A percentile compares a stretch with the other conserved stretches of the same genome.
phyloP scores from a whole-genome alignment of 2,113 vertebrate species.

The Geothlypis trichas region DNA sequence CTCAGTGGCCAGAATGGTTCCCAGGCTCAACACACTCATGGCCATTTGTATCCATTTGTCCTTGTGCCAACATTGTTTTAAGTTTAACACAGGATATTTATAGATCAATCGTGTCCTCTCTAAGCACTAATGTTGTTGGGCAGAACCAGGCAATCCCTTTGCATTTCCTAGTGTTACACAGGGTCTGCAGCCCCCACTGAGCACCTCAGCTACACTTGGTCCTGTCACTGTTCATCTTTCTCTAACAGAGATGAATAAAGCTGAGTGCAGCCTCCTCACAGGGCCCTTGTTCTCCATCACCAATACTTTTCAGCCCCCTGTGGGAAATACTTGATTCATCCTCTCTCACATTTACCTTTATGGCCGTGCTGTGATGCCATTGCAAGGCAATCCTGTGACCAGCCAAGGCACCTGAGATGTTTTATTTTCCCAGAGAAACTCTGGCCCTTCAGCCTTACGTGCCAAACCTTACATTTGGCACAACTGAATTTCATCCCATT shows the following conservation, averaged over 20 bases:
- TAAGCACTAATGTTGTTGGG: neutral
- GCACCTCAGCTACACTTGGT: neutral
- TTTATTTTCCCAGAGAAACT: neutral
- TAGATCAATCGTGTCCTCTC: slow-evolving; percentile 25
- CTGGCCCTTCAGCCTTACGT: neutral
- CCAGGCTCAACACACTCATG: neutral
- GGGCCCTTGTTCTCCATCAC: neutral
- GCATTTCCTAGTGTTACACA: neutral
- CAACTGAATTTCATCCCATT: neutral
- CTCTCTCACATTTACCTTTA: neutral
- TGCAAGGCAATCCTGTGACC: neutral
- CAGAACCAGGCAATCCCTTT: neutral
- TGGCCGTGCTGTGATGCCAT: neutral
- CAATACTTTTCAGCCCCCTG: neutral
- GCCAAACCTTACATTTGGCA: slow-evolving; percentile 43
- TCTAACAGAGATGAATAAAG: neutral
- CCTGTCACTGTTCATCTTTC: neutral
- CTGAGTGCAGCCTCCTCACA: neutral
- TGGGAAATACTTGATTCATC: neutral
- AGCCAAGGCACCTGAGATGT: neutral
- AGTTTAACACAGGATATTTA: slow-evolving; percentile 50
- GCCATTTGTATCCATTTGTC: slow-evolving; percentile 58
- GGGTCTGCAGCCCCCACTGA: neutral
- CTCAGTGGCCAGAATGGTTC: neutral
- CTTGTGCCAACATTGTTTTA: slow-evolving; percentile 60